phyloP scores from a whole-genome alignment of 1,140 invertebrate genomes.

The Aphaenogaster floridana region DNA sequence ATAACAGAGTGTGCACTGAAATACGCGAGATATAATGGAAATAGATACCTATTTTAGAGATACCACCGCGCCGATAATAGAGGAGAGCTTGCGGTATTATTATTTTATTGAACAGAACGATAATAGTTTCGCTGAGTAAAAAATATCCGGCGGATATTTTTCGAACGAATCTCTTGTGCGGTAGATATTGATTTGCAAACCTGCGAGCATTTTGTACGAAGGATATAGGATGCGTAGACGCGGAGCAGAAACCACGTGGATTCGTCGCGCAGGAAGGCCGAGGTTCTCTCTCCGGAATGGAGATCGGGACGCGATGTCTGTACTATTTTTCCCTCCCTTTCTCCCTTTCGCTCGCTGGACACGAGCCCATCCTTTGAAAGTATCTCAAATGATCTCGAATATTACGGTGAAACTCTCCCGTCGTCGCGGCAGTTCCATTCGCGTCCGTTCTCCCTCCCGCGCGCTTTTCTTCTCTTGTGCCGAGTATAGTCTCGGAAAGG shows the following conservation, averaged over 20 bases:
- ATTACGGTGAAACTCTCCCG: slow-evolving; percentile 72
- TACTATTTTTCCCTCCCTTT: slow-evolving; percentile 26
- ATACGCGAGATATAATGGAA: not conserved
- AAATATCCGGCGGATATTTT: slow-evolving; percentile 15
- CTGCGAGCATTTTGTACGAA: not conserved
- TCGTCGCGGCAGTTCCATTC: slow-evolving; percentile 55
- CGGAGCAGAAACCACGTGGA: slow-evolving; percentile 24
- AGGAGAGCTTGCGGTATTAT: not conserved
- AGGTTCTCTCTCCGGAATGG: slow-evolving; percentile 72
- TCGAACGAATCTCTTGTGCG: not conserved
- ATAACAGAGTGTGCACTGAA: not conserved
- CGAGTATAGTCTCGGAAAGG: slow-evolving; percentile 35
- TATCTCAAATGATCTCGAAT: slow-evolving; percentile 78
- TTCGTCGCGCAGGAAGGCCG: slow-evolving; percentile 38
- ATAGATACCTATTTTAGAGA: slow-evolving; percentile 23
- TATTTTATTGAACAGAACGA: not conserved
- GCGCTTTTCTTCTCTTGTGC: slow-evolving; percentile 63
- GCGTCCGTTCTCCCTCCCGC: slow-evolving; percentile 6
- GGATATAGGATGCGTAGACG: slow-evolving; percentile 5
- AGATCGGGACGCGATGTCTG: slow-evolving; percentile 81
- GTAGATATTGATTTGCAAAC: slow-evolving; percentile 33
- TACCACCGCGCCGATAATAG: not conserved
- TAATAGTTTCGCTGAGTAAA: not conserved
- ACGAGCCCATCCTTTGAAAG: slow-evolving; percentile 80
- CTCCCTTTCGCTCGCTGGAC: slow-evolving; percentile 71